phyloP scores from a whole-genome alignment of 2,797 vertebrate species.

The Pogonophryne albipinna region DNA sequence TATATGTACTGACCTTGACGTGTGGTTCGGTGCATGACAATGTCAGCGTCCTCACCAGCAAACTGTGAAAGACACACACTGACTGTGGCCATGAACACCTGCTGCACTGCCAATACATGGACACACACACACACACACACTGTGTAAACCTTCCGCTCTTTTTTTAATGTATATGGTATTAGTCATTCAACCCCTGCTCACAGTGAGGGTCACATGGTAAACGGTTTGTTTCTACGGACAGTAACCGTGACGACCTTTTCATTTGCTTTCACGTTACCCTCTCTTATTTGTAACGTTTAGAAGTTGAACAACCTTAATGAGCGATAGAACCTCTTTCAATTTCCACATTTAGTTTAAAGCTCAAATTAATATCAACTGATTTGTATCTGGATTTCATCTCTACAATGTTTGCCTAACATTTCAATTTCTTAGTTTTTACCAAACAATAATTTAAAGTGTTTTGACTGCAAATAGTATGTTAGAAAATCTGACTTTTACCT shows the following conservation, averaged over 20 bases:
- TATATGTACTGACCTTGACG: slow-evolving; percentile 30
- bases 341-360: background rate
- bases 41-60: slow-evolving; percentile 28
- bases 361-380: background rate
- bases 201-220: too few species aligned
- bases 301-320: background rate
- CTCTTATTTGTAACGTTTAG: background rate
- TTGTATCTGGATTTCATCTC: background rate
- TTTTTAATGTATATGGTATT: too few species aligned
- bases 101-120: slow-evolving; percentile 34
- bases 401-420: background rate
- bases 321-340: background rate
- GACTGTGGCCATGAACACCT: slow-evolving; percentile 35
- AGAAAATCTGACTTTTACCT: background rate
- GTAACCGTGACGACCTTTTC: too few species aligned
- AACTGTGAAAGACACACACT: slow-evolving; percentile 55
- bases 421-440: background rate
- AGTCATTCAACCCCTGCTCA: too few species aligned
- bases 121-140: background rate
- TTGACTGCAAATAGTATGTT: slow-evolving; percentile 23
- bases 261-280: too few species aligned
- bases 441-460: background rate
- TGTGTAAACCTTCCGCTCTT: too few species aligned
- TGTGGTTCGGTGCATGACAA: slow-evolving; percentile 2
- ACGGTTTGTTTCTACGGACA: too few species aligned